These are phyloP conservation scores for Ellobius talpinus DNA, from an alignment of 2,113 vertebrate genomes.

Conservation along the genomic window DNA sequence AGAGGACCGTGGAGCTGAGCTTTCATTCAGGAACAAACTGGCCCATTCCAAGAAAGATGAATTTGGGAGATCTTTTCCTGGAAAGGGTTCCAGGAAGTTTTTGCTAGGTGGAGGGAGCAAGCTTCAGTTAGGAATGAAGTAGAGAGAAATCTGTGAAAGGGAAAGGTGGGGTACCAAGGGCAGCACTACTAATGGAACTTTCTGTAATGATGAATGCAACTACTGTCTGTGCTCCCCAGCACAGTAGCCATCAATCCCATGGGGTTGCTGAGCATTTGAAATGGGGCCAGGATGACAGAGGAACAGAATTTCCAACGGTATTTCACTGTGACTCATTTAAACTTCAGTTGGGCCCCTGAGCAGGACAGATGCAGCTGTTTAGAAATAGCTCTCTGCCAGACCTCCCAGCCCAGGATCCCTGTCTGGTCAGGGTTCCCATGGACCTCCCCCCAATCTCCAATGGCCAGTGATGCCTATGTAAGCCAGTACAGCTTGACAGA, in stretches of 20 bases:
- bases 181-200: neutral
- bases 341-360: neutral
- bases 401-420: neutral
- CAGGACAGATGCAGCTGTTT: neutral
- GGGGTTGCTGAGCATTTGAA: neutral
- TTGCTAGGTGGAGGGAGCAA: neutral
- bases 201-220: neutral
- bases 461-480: neutral
- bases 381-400: neutral
- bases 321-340: neutral
- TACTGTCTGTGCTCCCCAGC: neutral
- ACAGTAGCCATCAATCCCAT: neutral
- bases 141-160: neutral
- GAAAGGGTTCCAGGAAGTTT: neutral
- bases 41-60: neutral
- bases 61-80: neutral
- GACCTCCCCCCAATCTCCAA: neutral
- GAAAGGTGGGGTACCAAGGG: neutral
- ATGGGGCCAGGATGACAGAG: neutral
- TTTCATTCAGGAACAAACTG: neutral
- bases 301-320: slow-evolving; percentile 1
- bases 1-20: neutral
- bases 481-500: neutral
- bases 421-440: neutral
- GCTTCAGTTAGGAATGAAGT: neutral